Conservation (phyloP, 30 jellyfish, hydroid and myxozoan genomes). For the Rhopilema esculentum region DNA sequence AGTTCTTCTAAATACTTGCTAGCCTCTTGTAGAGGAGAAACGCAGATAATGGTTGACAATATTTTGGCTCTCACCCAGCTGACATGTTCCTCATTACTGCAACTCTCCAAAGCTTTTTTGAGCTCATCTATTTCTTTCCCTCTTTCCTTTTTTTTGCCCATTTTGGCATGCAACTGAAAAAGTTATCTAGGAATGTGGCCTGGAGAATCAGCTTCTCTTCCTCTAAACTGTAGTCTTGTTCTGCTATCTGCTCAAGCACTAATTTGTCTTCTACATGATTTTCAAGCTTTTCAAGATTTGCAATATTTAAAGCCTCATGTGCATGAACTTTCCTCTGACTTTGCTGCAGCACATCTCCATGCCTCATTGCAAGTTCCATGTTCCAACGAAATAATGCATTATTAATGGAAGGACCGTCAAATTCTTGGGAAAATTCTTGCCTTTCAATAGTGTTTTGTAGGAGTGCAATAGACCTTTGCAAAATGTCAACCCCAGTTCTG, state of each 20-base stretch:
- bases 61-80: too few relatives aligned
- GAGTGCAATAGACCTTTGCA: neutral
- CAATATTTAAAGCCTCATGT: conserved; percentile 4
- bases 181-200: conserved; percentile 15
- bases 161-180: neutral
- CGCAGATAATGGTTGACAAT: too few relatives aligned
- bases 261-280: neutral
- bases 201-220: conserved; percentile 3
- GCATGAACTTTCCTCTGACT: conserved; percentile 31
- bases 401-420: neutral
- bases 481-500: neutral
- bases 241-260: neutral
- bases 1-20: too few relatives aligned
- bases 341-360: conserved; percentile 16
- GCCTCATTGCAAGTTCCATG: conserved; percentile 1
- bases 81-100: too few relatives aligned
- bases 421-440: neutral
- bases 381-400: conserved; percentile 15
- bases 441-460: neutral
- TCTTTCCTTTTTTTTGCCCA: neutral
- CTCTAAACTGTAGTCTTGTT: neutral
- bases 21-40: too few relatives aligned
- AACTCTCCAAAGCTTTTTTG: neutral
- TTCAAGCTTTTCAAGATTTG: neutral
- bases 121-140: neutral